A percentile compares a stretch with the other conserved stretches of the same genome.
Conservation (phyloP, 2,888 invertebrate genomes). For the Aspidiotus rigidus region DNA sequence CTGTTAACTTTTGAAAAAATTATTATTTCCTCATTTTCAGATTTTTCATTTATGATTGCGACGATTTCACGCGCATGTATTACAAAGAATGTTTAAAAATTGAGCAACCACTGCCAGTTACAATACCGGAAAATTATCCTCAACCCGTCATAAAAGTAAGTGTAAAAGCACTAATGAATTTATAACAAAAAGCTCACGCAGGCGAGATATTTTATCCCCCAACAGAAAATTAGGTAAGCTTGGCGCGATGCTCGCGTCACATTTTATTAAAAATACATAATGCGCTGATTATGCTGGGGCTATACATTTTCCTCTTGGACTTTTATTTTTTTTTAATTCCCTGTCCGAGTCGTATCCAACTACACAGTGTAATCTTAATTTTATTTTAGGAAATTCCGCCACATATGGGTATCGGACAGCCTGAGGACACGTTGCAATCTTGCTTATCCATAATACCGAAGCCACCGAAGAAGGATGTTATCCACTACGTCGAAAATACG, state of each 20-base stretch:
- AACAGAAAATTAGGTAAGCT: too few species aligned
- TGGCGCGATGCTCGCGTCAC: too few species aligned
- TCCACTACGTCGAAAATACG: conserved; percentile 64
- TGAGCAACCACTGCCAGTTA: conserved; percentile 44
- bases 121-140: conserved; percentile 38
- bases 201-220: neutral
- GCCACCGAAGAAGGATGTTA: conserved; percentile 63
- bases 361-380: neutral
- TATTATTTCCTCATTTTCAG: conserved; percentile 38
- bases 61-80: conserved; percentile 68
- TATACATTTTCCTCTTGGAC: too few species aligned
- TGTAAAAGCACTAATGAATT: neutral
- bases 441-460: conserved; percentile 61
- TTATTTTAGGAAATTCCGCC: conserved; percentile 50
- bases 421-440: conserved; percentile 67
- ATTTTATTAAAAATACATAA: too few species aligned
- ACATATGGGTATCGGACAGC: conserved; percentile 60
- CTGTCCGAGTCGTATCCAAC: too few species aligned
- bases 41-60: conserved; percentile 70
- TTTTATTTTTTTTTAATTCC: too few species aligned
- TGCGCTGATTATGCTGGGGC: too few species aligned
- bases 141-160: conserved; percentile 14
- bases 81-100: conserved; percentile 48
- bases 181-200: neutral
- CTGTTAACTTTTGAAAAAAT: too few species aligned